Evolutionary conservation across 2,888 invertebrate genomes (phyloP), one percentile per base, ranked within the genome.

Genomic region (Plusia festucae): DNA sequence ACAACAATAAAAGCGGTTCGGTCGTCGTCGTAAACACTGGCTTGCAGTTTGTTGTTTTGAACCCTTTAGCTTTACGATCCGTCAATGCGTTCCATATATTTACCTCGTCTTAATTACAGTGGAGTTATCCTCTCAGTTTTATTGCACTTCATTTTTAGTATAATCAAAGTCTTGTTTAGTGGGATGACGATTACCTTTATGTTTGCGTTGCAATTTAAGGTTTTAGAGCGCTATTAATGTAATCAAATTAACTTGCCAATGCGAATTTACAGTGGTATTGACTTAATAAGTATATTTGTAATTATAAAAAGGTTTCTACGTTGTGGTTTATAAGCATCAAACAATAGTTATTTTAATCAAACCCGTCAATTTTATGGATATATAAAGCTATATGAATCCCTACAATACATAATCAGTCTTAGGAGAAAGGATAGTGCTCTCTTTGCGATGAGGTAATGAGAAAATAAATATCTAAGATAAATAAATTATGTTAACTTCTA

Each of bases 1-100:
- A 93, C 93, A 92, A 94, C 90, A 94, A 94, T 94, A 94, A 94
- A 94, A 93, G 91, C 86, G 90, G 92, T 91, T 89, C 90, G 88
- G 89, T 88, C 90, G 89, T 85, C 85, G 83, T 93, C 93, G 91
- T 94, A 93, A 94, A 94, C 86, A 84, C 86, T 90, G 87, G 89
- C 90, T 91, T 92, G 93, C 93, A 93, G 91, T 94, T 93, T 90
- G 91, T 92, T 93, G 91, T 91, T 91, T 89, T 89, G 90, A 93
- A 92, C 91, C 91, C 92, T 93, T 93, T 89, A 88, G 79, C 81
- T 94, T 94, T 94, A 94, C 88, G 94, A 91, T 89, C 91, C 92
- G 93, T 92, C 94, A 93, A 93, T 94, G 89, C 90, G 87, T 90
- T 90, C 89, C 90, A 91, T 92, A 92, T 93, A 92, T 92, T 91